Percentiles rank a stretch among this genome's conserved stretches.
These are phyloP conservation scores for Heteromormyrus szaboi DNA, from an alignment of 2,797 vertebrate species.

Conservation along the genomic window DNA sequence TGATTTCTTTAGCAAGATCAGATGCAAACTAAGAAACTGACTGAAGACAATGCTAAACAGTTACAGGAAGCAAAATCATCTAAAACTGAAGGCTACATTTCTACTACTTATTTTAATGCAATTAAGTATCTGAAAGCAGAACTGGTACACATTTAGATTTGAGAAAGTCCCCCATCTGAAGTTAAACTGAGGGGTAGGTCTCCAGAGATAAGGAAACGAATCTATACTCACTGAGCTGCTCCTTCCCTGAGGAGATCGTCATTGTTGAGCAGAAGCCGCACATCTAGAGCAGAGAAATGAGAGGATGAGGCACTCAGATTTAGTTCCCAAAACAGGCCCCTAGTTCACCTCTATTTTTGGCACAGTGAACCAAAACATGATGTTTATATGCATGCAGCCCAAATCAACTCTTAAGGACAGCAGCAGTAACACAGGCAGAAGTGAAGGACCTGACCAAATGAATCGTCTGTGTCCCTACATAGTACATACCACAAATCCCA, in stretches of 20 bases:
- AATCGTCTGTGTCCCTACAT: not conserved
- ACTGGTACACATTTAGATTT: not conserved
- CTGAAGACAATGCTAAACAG: not conserved
- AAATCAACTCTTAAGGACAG: slow-evolving; percentile 15
- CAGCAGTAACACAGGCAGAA: not conserved
- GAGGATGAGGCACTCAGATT: not conserved
- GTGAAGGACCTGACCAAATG: not conserved
- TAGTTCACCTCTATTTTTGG: not conserved
- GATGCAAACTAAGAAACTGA: not conserved
- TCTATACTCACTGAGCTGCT: slow-evolving; percentile 77
- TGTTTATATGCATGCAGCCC: not conserved
- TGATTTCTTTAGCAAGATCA: not conserved
- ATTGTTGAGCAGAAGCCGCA: slow-evolving; percentile 85
- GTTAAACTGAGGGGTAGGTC: not conserved
- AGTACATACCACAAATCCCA: not conserved
- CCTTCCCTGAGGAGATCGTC: slow-evolving; percentile 91
- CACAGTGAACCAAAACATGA: not conserved
- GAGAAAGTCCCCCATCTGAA: not conserved
- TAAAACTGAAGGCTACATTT: not conserved
- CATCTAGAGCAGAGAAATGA: slow-evolving; percentile 62
- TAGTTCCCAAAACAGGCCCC: not conserved
- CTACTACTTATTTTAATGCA: not conserved
- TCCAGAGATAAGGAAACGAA: not conserved
- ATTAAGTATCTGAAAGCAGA: not conserved
- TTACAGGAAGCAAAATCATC: not conserved